Conservation (phyloP, 2,888 invertebrate species). For the Sylvicola cinctus region DNA sequence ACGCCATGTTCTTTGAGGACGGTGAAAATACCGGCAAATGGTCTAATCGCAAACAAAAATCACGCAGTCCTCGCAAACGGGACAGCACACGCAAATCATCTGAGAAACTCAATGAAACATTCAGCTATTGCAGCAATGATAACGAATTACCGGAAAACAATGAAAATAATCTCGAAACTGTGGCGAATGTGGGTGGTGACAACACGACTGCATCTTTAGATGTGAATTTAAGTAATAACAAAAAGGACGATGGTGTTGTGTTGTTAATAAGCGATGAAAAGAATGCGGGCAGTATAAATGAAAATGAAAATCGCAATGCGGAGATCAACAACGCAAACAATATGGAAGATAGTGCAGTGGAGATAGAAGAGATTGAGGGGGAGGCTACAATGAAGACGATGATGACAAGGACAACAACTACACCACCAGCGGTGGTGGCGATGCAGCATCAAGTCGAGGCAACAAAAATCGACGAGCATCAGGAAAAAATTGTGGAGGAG, state of each 20-base stretch:
- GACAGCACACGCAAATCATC: neutral
- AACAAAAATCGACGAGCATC: too few species aligned
- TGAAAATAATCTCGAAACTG: neutral
- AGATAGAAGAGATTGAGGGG: neutral
- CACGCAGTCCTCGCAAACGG: neutral
- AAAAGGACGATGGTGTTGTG: neutral
- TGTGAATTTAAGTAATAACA: neutral
- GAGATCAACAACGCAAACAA: neutral
- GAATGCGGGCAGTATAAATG: too few species aligned
- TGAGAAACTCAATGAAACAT: neutral
- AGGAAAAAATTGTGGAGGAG: too few species aligned
- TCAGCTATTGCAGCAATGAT: neutral
- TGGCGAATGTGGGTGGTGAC: neutral
- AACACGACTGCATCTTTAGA: neutral
- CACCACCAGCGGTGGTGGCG: too few species aligned
- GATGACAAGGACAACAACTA: neutral
- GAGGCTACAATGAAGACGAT: constrained; percentile 1
- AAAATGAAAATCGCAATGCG: neutral
- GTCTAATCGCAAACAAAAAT: neutral
- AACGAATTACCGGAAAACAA: neutral
- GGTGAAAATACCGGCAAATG: constrained; percentile 1
- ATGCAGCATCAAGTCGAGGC: too few species aligned
- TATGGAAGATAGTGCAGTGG: neutral
- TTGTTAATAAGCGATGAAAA: too few species aligned
- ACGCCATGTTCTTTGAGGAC: constrained; percentile 7